phyloP scores from a whole-genome alignment of 2,797 vertebrate genomes.

The Platalea minor region DNA sequence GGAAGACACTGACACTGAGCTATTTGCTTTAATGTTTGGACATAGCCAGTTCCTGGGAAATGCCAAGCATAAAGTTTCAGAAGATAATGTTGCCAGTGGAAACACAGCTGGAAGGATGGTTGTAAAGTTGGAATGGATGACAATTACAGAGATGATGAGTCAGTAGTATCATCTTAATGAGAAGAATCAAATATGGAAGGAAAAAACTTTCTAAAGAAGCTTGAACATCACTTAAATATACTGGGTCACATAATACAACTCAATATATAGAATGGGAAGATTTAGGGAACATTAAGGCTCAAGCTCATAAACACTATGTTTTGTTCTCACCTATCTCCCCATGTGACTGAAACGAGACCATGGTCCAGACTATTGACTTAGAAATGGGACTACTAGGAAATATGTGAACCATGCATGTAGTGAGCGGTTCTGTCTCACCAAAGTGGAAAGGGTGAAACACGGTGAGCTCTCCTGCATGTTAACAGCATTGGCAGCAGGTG shows the following conservation, averaged over 20 bases:
- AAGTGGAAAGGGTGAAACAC: neutral
- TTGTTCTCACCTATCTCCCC: neutral
- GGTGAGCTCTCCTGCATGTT: neutral
- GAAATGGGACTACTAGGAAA: neutral
- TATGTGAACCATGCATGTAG: rapidly evolving
- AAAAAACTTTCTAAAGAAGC: neutral
- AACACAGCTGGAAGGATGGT: neutral
- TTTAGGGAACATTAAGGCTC: neutral
- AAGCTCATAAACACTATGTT: neutral
- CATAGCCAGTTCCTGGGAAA: neutral
- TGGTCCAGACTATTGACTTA: neutral
- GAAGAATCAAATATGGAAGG: neutral
- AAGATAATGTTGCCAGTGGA: neutral
- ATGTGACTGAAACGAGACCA: neutral
- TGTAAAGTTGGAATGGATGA: neutral
- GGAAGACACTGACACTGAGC: neutral
- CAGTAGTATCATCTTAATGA: neutral
- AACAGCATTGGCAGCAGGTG: neutral
- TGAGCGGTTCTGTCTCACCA: neutral
- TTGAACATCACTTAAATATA: neutral
- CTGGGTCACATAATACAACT: neutral
- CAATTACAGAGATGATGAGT: neutral
- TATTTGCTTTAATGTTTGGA: neutral
- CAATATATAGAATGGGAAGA: neutral
- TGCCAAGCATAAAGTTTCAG: neutral